phyloP scores from a whole-genome alignment of 1,140 invertebrate species.

The Trinorchestia longiramus region DNA sequence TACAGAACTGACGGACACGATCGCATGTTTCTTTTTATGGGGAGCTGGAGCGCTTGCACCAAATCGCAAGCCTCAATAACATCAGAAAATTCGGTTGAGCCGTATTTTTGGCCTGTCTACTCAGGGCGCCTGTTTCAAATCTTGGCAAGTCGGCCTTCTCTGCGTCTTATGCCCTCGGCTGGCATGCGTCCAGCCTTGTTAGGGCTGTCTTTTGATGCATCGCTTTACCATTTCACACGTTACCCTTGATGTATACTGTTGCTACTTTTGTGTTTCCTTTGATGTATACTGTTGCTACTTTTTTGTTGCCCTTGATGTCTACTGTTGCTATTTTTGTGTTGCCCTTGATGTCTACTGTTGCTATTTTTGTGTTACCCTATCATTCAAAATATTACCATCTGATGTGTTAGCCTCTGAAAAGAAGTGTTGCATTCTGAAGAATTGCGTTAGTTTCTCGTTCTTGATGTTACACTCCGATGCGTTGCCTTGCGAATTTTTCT shows the following conservation, averaged over 20 bases:
- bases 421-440: too few relatives aligned
- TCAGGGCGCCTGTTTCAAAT: neutral
- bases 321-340: neutral
- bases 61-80: neutral
- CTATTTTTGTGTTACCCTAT: neutral
- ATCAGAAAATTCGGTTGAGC: neutral
- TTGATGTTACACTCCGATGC: too few relatives aligned
- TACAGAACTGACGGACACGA: neutral
- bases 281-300: neutral
- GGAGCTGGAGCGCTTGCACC: neutral
- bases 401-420: neutral
- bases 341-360: neutral
- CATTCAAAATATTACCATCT: neutral
- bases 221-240: neutral
- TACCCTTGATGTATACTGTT: neutral
- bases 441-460: too few relatives aligned
- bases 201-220: neutral
- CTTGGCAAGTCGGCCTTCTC: neutral
- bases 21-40: neutral
- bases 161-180: neutral
- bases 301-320: too few relatives aligned
- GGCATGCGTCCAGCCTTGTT: slow-evolving; percentile 4
- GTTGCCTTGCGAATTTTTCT: neutral
- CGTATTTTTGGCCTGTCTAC: neutral
- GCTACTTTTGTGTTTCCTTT: neutral